Evolutionary conservation across 2,113 vertebrate genomes (phyloP), one percentile per base, ranked within the genome.

Genomic region (Psilopogon haemacephalus): DNA sequence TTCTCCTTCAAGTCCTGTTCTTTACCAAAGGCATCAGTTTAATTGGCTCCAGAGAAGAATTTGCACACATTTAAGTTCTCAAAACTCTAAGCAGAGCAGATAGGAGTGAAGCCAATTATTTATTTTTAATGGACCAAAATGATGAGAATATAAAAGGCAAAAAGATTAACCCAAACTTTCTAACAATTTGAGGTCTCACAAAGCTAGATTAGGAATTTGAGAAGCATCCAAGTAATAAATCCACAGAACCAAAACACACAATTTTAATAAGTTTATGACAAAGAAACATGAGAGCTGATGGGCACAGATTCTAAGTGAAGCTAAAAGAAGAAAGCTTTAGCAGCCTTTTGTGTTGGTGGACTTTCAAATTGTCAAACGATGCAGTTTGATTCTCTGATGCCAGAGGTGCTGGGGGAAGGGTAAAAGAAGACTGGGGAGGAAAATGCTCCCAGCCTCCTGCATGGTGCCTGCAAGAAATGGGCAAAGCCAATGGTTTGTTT

Each of bases 181-280:
- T 64, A 74, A 62, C 60, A 54, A 88, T 92, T 84, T 86, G 84
- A 86, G 17, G 68, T 80, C 64, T 94, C 42, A 63, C 82, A 85
- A 88, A 63, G 6, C 56, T 85, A 92, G 82, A 88, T 89, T 85
- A 94, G 32, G 91, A 73, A 78, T 85, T 94, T 87, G 91, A 88
- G 87, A 94, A 85, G 4, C 69, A 85, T 89, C 87, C 93, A 96
- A 95, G 64, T 60, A 85, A 92, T 94, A 94, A 92, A 95, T 92
- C 82, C 38, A 59, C 16, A 71, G 60, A 86, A 80, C 20, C 8
- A 77, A 92, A 92, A 9, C 46, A 72, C 15, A 67, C 16, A 83
- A n/a, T 91, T 93, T 68, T 70, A 92, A 77, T 89, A 89, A 73
- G 28, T 78, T 85, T 79, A 89, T 87, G 68, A 60, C 59, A 52